phyloP scores from a whole-genome alignment of 2,113 vertebrate species.

The Crocuta crocuta region DNA sequence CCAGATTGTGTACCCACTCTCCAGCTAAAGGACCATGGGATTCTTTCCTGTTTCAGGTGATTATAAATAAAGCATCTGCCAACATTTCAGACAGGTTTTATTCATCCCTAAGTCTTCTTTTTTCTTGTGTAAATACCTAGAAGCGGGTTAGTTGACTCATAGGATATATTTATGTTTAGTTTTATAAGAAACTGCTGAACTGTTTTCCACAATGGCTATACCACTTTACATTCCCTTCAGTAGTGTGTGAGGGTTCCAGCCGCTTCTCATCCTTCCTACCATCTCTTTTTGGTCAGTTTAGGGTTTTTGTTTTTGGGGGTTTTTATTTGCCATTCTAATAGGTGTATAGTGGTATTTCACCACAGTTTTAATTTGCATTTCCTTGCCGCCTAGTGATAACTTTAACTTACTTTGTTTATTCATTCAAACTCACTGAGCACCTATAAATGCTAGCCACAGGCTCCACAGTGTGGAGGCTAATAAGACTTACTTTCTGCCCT shows the following conservation, averaged over 20 bases:
- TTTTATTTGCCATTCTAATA: background rate
- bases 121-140: background rate
- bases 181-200: background rate
- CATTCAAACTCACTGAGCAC: background rate
- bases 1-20: background rate
- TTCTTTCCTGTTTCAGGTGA: background rate
- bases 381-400: background rate
- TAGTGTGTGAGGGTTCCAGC: background rate
- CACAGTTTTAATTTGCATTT: background rate
- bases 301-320: background rate
- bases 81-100: background rate
- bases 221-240: background rate
- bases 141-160: background rate
- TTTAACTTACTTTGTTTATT: background rate
- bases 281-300: background rate
- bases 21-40: background rate
- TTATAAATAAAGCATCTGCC: background rate
- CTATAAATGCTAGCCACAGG: background rate
- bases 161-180: background rate
- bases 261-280: background rate
- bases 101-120: background rate
- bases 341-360: background rate
- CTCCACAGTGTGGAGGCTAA: too few species aligned
- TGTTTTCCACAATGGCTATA: background rate
- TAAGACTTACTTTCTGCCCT: background rate